A percentile compares a stretch with the other conserved stretches of the same genome.
These are phyloP conservation scores for Malurus leucopterus DNA, from an alignment of 2,797 vertebrate species.

Conservation along the genomic window DNA sequence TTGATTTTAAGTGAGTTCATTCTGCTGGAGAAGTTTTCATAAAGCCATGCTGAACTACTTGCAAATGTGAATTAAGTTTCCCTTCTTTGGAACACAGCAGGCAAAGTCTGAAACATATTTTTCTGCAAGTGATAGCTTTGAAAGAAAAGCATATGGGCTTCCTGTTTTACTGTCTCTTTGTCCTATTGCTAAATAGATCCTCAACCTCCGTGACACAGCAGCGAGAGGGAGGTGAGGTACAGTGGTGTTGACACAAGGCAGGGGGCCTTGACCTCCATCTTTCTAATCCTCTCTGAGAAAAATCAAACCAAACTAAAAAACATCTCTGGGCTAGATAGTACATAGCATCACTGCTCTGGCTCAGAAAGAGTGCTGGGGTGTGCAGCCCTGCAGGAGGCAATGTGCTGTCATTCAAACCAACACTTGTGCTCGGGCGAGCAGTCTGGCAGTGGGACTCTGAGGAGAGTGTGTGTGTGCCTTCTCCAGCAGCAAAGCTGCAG, in stretches of 20 bases:
- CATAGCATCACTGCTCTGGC: background rate
- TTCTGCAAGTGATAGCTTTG: conserved; percentile 26
- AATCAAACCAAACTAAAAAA: conserved; percentile 39
- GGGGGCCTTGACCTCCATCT: background rate
- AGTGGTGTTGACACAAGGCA: background rate
- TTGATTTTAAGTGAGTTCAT: conserved; percentile 58
- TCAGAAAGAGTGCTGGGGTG: conserved; percentile 6
- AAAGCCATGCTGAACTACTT: conserved; percentile 55
- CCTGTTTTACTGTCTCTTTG: conserved; percentile 38
- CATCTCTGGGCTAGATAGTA: background rate
- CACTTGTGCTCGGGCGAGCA: background rate
- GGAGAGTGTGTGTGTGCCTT: background rate
- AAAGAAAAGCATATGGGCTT: conserved; percentile 21
- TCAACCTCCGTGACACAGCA: conserved; percentile 18
- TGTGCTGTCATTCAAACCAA: background rate
- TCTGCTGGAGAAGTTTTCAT: conserved; percentile 58
- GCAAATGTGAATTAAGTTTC: conserved; percentile 44
- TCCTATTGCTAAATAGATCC: conserved; percentile 45
- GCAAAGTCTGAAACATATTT: conserved; percentile 57
- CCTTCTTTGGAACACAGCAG: conserved; percentile 59
- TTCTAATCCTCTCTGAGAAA: conserved; percentile 20
- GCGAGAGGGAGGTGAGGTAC: background rate
- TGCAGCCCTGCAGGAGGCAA: conserved; percentile 22
- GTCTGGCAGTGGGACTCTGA: background rate
- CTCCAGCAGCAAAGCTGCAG: background rate